Base-by-base conservation (phyloP, 2,888 invertebrate species). In the Piscicola geometra region DNA sequence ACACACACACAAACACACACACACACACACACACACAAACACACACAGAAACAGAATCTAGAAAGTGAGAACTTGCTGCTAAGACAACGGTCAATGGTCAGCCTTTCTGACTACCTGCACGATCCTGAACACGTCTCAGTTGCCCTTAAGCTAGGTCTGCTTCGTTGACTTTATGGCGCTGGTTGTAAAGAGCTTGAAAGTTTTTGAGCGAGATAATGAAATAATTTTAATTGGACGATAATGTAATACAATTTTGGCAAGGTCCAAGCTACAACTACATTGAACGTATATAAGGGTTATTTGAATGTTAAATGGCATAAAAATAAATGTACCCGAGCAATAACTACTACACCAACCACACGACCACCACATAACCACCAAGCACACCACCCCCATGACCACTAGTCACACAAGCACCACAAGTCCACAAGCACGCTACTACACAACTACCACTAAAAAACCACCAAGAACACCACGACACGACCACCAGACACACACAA, bases 81-180 rank as follows among this genome's bases (percentile, higher is more conserved):
- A 0, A 77, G 84, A 36, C 86, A 86, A 79, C 79, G 84, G 75
- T 84, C 85, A 56, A 82, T 86, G n/a, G 83, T 83, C 83, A 82
- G 85, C 68, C 79, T 86, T 35, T 84, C 84, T 81, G 85, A 86
- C 74, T 83, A 85, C 78, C 80, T 86, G 18, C 86, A 86, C 80
- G 86, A 86, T 77, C 85, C 85, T 30, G 86, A 86, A 78, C 83
- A 86, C 77, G 84, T 86, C 72, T 82, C 84, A 69, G 83, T 81
- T 71, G 83, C 85, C 41, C 78, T 85, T 18, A 81, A 81, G 78
- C 81, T 81, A 79, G 85, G 84, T 84, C 66, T n/a, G 32, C 5
- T 33, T 68, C 2, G 28, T 28, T 30, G 32, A 32, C 33, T 68
- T 33, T 28, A 33, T n/a, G 3, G n/a, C 25, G 1, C 18, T 33